Conservation (phyloP, 2,888 invertebrate genomes). For the Tenthredo distinguenda region DNA sequence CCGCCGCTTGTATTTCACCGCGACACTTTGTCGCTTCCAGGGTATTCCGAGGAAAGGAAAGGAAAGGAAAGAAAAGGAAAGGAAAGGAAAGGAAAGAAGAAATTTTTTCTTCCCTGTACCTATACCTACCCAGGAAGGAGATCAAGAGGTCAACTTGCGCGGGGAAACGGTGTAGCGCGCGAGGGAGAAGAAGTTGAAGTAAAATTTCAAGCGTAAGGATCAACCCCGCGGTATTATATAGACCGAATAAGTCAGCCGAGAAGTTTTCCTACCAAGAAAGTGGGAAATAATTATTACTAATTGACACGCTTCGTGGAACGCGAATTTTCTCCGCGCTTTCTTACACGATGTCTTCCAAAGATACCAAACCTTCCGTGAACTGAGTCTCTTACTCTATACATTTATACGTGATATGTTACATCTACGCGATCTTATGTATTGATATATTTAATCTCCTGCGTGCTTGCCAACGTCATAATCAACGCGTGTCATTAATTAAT, state of each 20-base stretch:
- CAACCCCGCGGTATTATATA: conserved; percentile 11
- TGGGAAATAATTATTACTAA: conserved; percentile 51
- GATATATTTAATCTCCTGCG: not conserved
- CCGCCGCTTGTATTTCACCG: conserved; percentile 54
- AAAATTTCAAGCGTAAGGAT: conserved; percentile 42
- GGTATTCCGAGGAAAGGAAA: not conserved
- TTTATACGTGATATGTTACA: not conserved
- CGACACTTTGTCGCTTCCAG: conserved; percentile 52
- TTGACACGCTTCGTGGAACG: conserved; percentile 39
- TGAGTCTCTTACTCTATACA: not conserved
- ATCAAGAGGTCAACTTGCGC: conserved; percentile 50
- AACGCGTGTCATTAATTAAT: conserved; percentile 26
- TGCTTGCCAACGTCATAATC: conserved; percentile 25
- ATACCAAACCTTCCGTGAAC: not conserved
- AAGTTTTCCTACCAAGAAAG: conserved; percentile 29
- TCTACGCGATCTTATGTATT: not conserved
- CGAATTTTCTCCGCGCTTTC: not conserved
- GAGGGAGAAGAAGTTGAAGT: conserved; percentile 31
- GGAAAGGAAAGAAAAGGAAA: not conserved
- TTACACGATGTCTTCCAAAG: not conserved
- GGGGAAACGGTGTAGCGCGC: conserved; percentile 25
- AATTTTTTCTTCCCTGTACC: conserved; percentile 8
- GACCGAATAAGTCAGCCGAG: conserved; percentile 16
- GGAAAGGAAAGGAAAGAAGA: not conserved
- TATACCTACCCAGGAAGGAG: conserved; percentile 24